Evolutionary conservation across 2,113 vertebrate species (phyloP).

Genomic region (Oceanites oceanicus): DNA sequence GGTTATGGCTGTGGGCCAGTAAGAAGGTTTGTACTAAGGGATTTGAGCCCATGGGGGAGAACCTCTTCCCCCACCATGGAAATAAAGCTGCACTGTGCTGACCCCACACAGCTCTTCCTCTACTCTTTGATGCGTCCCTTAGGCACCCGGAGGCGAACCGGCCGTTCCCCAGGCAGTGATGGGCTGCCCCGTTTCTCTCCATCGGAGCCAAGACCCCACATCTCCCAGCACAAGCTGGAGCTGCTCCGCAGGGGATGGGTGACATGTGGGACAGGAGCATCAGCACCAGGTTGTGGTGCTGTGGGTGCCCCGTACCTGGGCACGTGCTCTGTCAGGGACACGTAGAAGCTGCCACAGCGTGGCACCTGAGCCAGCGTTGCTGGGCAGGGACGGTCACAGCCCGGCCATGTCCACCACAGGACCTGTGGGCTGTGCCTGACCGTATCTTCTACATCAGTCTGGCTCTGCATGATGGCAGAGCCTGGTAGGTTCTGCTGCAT

Average conservation of each 20-base stretch:
- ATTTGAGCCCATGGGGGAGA: not conserved
- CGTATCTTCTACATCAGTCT: accelerated
- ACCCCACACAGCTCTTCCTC: not conserved
- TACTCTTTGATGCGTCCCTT: not conserved
- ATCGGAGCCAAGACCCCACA: not conserved
- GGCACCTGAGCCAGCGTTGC: not conserved
- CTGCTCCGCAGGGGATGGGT: not conserved
- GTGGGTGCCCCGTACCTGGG: accelerated
- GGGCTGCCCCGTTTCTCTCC: not conserved
- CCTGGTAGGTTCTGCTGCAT: not conserved
- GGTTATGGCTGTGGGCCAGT: not conserved
- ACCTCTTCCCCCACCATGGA: not conserved
- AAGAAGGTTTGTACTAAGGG: not conserved
- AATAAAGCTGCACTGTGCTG: constrained; percentile 65
- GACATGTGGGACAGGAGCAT: not conserved
- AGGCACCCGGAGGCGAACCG: accelerated
- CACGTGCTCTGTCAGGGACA: not conserved
- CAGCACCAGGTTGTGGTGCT: not conserved
- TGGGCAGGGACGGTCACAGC: not conserved
- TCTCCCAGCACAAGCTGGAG: not conserved
- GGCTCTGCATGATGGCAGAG: not conserved
- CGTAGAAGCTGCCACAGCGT: not conserved
- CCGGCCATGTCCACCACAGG: accelerated
- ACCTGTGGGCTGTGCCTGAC: not conserved
- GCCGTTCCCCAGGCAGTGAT: accelerated